phyloP scores from a whole-genome alignment of 2,113 vertebrate species.

The Tiliqua scincoides region DNA sequence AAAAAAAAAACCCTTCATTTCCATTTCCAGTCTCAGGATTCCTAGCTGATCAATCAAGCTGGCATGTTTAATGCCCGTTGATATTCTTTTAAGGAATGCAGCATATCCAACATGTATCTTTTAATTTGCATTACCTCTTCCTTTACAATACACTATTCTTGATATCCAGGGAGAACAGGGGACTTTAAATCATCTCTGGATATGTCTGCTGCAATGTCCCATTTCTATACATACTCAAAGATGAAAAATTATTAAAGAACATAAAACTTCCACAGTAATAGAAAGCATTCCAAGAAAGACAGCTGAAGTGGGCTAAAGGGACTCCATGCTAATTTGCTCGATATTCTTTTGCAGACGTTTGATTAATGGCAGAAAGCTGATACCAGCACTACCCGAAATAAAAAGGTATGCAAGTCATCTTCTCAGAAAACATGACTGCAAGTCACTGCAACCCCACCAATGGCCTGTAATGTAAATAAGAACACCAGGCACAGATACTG shows the following conservation, averaged over 20 bases:
- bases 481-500: neutral
- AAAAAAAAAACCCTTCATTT: neutral
- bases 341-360: constrained; percentile 1
- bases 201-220: constrained; percentile 29
- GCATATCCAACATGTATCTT: constrained; percentile 24
- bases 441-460: neutral
- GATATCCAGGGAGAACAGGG: neutral
- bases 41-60: constrained; percentile 6
- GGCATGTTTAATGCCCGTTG: neutral
- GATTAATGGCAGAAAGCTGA: neutral
- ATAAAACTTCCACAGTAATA: constrained; percentile 31
- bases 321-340: constrained; percentile 28
- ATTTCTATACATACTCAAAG: neutral
- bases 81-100: constrained; percentile 30
- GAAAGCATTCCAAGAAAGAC: constrained; percentile 21
- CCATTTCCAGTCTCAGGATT: constrained; percentile 39
- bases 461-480: neutral
- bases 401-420: neutral
- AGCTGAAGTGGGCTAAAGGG: neutral
- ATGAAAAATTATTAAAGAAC: constrained; percentile 39
- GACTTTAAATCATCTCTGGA: constrained; percentile 29
- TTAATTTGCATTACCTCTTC: constrained; percentile 11
- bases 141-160: constrained; percentile 10
- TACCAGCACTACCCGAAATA: neutral
- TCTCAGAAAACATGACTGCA: neutral